Evolutionary conservation across 2,888 invertebrate species (phyloP), one percentile per base, ranked within the genome.

Genomic region (Tethea ocularis): DNA sequence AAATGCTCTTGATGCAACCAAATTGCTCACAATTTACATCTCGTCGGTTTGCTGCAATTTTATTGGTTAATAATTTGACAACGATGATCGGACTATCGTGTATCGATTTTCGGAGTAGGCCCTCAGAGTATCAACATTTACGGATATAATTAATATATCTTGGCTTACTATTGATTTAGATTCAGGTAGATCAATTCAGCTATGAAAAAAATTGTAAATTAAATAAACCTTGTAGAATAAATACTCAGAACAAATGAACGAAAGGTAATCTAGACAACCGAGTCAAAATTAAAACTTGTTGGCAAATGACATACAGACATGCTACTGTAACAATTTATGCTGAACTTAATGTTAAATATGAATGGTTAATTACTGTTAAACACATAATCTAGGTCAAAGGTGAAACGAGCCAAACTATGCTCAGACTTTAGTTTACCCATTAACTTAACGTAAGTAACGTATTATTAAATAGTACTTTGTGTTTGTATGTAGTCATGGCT

Each of bases 361-460:
- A 46, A 20, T 46, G 7, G 41, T 41, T 41, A 41, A 36, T 41
- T 41, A 17, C n/a, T 2, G 41, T 41, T 41, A 17, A 41, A 41
- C 17, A 46, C 41, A 20, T 33, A 33, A 33, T 46, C 10, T 69
- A 52, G 75, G 79, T 64, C 73, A 79, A 68, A 82, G 77, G 75
- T 80, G 72, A 76, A 62, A 60, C 69, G 63, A 70, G 73, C 65
- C 59, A 63, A 71, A 69, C 38, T 38, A n/a, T n/a, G 15, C 36
- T 15, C 6, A 7, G 38, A 38, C 38, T 0, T n/a, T 38, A n/a
- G n/a, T 6, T 2, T 38, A 38, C 15, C 36, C 15, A 36, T 5
- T 36, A 36, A 15, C 36, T 2, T 15, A 15, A 36, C 2, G 15
- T 36, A 33, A 33, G 24, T 24, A 24, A 24, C 3, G 2, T 29